Evolutionary conservation across 2,797 vertebrate species (phyloP).

Genomic region (Crypturellus tataupa): DNA sequence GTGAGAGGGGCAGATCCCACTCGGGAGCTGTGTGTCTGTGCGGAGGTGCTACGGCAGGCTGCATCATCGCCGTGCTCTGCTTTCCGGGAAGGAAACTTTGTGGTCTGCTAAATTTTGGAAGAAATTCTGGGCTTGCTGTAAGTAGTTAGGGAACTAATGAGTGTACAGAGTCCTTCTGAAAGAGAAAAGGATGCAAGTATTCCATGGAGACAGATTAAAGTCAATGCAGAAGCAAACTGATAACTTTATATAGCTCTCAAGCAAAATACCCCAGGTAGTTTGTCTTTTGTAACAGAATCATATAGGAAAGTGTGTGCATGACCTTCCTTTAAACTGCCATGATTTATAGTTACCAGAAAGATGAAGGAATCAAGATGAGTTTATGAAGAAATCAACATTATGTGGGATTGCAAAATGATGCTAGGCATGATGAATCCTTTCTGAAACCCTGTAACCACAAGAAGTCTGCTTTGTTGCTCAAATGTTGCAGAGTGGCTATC

Average conservation of each 20-base stretch:
- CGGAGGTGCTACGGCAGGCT: not conserved
- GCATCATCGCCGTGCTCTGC: not conserved
- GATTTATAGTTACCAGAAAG: conserved; percentile 69
- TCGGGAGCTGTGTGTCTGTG: not conserved
- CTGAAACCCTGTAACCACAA: conserved; percentile 50
- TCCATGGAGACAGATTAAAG: conserved; percentile 45
- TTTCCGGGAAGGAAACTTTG: conserved; percentile 17
- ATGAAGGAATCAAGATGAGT: conserved; percentile 14
- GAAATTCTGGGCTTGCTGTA: conserved; percentile 15
- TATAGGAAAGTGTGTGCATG: conserved; percentile 61
- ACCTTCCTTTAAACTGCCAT: conserved; percentile 62
- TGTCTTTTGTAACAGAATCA: conserved; percentile 13
- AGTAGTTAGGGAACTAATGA: conserved; percentile 50
- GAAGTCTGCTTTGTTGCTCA: conserved; percentile 27
- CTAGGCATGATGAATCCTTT: not conserved
- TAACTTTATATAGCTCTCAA: conserved; percentile 63
- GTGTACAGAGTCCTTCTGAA: conserved; percentile 16
- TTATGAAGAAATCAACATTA: not conserved
- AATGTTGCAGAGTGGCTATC: not conserved
- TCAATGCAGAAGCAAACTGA: conserved; percentile 50
- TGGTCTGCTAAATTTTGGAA: conserved; percentile 13
- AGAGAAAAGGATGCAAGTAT: conserved; percentile 34
- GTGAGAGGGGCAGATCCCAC: not conserved
- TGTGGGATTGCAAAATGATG: conserved; percentile 17
- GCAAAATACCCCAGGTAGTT: conserved; percentile 1